Evolutionary conservation across 2,797 vertebrate genomes (phyloP), one percentile per base, ranked within the genome.

Genomic region (Onychomys arenicola): DNA sequence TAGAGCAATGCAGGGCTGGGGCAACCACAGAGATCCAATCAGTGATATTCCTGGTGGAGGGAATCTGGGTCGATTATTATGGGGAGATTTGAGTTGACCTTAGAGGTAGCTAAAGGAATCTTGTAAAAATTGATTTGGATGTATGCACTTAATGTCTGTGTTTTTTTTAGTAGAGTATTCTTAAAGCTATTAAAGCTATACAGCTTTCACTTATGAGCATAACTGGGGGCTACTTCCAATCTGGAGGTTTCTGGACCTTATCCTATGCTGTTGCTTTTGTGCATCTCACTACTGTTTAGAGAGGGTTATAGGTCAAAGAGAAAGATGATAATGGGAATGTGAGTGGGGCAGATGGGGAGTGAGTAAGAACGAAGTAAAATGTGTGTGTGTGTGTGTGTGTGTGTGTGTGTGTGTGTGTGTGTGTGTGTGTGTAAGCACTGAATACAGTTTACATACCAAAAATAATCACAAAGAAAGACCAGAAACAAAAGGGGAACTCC

Each of bases 121-220:
- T 89, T 76, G 6, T 7, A 88, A 49, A 76, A 52, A 77, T 43
- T 93, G 17, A 32, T 37, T 94, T 65, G 76, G 13, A 27, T 81
- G 32, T 77, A 65, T 46, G 84, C 55, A 87, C 7, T 71, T 90
- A 92, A 25, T 27, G 65, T 90, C 27, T 80, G 61, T 75, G 10
- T 81, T 91, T 94, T 63, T 71, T 89, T 92, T 91, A 8, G 91
- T 81, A 25, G 90, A 71, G 67, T 67, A 75, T 46, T 86, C 89
- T 69, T 49, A 49, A 10, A 17, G 73, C 21, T 59, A 57, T 61
- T 77, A 82, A 93, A 65, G 37, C 34, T 77, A 37, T 57, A 59
- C 8, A 83, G 61, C 63, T 92, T 85, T 59, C 75, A 67, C 65
- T 89, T 86, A 71, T 65, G 19, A 89, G 34, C 63, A 46, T 29